phyloP scores from a whole-genome alignment of 2,888 invertebrate genomes.

The Idaea dimidiata region DNA sequence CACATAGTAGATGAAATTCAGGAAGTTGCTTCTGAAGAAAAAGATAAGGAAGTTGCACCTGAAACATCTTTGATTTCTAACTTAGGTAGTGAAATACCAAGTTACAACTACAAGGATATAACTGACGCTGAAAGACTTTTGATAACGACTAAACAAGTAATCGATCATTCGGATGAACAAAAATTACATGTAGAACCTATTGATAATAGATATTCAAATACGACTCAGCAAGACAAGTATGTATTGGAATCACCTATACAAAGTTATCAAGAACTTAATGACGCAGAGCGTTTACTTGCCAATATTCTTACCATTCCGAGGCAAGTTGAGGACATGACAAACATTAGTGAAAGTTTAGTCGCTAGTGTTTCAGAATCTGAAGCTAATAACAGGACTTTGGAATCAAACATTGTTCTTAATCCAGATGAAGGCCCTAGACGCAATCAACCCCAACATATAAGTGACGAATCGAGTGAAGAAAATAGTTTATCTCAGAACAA shows the following conservation, averaged over 20 bases:
- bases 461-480: background rate
- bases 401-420: constrained; percentile 6
- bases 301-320: constrained; percentile 29
- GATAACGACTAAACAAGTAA: constrained; percentile 8
- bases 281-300: constrained; percentile 43
- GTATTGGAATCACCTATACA: constrained; percentile 24
- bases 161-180: background rate
- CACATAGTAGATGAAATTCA: constrained; percentile 21
- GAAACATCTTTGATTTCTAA: constrained; percentile 17
- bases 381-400: constrained; percentile 7
- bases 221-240: background rate
- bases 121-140: constrained; percentile 26
- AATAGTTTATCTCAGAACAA: background rate
- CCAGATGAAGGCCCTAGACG: background rate
- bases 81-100: constrained; percentile 19
- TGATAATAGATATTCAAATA: background rate
- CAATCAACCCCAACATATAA: constrained; percentile 3
- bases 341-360: constrained; percentile 12
- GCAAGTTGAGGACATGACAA: constrained; percentile 26
- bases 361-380: constrained; percentile 7
- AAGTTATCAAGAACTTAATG: constrained; percentile 40
- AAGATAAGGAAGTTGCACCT: constrained; percentile 16
- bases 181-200: constrained; percentile 10
- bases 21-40: constrained; percentile 24
- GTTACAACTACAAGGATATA: constrained; percentile 25